Evolutionary conservation across 2,797 vertebrate genomes (phyloP), one percentile per base, ranked within the genome.

Genomic region (Crenichthys baileyi): DNA sequence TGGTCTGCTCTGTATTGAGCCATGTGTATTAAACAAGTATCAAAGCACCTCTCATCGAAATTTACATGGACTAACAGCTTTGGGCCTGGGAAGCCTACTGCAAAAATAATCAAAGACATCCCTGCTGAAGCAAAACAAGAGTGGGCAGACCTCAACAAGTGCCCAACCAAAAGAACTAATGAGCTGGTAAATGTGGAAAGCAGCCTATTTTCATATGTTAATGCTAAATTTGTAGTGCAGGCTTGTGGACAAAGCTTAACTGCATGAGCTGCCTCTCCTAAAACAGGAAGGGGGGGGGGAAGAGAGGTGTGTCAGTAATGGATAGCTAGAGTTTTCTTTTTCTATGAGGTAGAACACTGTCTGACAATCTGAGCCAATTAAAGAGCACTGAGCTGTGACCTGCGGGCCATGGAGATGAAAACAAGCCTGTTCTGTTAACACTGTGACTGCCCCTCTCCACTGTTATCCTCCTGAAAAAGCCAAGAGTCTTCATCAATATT

Each of bases 321-420:
- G 92, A 93, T 93, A 81, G 87, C 72, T 22, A 4, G 82, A 87
- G 83, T 91, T 94, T 95, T 88, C 93, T 93, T 94, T 94, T 92
- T 90, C 90, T 91, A 88, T 88, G 84, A 90, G 91, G 87, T 88
- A 86, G 86, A 94, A 94, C 88, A 92, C 85, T 86, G 85, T 91
- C 88, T 93, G 91, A 92, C 95, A 95, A 96, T 95, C 93, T 86
- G 93, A 97, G 94, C 93, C 95, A 95, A 96, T 96, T 96, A 96
- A 95, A 96, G 95, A 90, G 87, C 95, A 92, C 79, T 87, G 90
- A 89, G 91, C 91, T 92, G 89, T 93, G 93, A 95, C 88, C 90
- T 87, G 89, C 87, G 87, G 89, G 75, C 72, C 61, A 85, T 79
- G 85, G 86, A 88, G 91, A 90, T 50, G 81, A 90, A 93, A 94